Conservation (phyloP, 2,113 vertebrate species). For the Nesoenas mayeri region DNA sequence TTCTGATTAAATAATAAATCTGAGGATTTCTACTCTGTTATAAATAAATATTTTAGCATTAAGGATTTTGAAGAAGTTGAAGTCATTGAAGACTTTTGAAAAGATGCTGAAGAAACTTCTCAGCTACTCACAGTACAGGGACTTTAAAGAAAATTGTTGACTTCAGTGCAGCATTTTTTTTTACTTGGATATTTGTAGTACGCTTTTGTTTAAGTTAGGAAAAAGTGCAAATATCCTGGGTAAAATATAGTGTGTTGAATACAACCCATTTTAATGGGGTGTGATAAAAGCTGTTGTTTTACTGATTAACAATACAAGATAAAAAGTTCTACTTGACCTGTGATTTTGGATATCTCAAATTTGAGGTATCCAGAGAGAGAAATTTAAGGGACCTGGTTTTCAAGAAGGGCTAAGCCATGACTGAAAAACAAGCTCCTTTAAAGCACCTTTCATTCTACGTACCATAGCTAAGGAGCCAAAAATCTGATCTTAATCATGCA, state of each 20-base stretch:
- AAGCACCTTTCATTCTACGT: not conserved
- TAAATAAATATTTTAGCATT: not conserved
- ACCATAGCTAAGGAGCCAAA: not conserved
- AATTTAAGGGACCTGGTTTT: not conserved
- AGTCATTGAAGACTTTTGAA: not conserved
- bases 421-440: not conserved
- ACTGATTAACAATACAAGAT: not conserved
- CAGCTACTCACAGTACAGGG: not conserved
- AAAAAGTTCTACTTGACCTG: not conserved
- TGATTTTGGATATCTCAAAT: not conserved
- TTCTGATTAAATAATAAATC: constrained; percentile 35
- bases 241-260: not conserved
- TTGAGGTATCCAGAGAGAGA: not conserved
- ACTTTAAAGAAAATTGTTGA: not conserved
- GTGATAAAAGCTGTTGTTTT: not conserved
- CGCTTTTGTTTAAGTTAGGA: not conserved
- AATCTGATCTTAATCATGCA: not conserved
- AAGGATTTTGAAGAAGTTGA: not conserved
- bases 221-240: not conserved
- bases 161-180: not conserved
- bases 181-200: not conserved
- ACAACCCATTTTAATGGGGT: not conserved
- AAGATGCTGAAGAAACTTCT: not conserved
- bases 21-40: not conserved
- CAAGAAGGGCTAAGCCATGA: not conserved